A percentile compares a stretch with the other conserved stretches of the same genome.
These are phyloP conservation scores for Babylonia areolata DNA, from an alignment of 1,140 invertebrate genomes.

Conservation along the genomic window DNA sequence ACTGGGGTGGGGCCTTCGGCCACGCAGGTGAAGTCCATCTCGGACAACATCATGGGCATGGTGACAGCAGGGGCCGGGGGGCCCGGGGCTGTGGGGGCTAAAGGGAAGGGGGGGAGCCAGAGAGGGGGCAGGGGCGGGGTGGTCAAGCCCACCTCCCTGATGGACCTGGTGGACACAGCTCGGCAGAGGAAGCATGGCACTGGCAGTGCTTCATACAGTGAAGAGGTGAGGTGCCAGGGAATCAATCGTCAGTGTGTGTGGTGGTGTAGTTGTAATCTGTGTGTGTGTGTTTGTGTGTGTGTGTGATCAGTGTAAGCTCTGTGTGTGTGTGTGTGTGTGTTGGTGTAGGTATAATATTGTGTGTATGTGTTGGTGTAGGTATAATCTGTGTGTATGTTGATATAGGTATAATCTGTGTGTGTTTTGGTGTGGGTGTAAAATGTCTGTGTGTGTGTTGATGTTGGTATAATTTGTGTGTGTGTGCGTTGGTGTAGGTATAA, in stretches of 20 bases:
- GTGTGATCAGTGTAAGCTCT: too few relatives aligned
- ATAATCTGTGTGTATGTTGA: too few relatives aligned
- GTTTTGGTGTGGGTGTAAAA: too few relatives aligned
- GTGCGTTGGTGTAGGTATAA: too few relatives aligned
- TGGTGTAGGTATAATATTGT: too few relatives aligned
- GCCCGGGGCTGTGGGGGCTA: not conserved
- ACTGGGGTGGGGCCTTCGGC: not conserved
- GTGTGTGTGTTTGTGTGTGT: not conserved
- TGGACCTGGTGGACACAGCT: constrained; percentile 20
- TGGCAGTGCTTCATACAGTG: not conserved
- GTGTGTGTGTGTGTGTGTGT: too few relatives aligned
- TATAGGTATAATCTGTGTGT: too few relatives aligned
- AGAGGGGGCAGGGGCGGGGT: not conserved
- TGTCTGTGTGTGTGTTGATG: too few relatives aligned
- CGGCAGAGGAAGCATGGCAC: not conserved
- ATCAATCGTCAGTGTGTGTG: too few relatives aligned
- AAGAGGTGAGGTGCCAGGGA: constrained; percentile 17
- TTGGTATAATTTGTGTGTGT: too few relatives aligned
- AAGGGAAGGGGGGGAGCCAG: not conserved
- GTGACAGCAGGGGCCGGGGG: not conserved
- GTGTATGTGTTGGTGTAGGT: too few relatives aligned
- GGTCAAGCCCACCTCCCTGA: constrained; percentile 13
- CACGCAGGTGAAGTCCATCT: not conserved
- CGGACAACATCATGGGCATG: not conserved
- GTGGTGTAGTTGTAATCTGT: not conserved